Evolutionary conservation across 1,140 invertebrate species (phyloP).

Genomic region (Aphelenchoides besseyi): DNA sequence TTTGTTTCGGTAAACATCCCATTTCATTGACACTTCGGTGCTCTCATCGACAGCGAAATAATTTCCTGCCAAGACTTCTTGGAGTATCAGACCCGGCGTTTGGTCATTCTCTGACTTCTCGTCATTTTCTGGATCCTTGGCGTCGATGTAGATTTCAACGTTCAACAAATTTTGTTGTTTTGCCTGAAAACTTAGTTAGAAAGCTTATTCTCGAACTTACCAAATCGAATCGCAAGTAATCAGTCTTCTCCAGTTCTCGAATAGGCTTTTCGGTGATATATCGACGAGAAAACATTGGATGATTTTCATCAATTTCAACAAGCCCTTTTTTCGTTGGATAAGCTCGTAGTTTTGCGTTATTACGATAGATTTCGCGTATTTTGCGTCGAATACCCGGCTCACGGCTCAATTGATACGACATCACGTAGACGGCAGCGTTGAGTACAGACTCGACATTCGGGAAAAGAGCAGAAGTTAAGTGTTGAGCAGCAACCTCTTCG

Average conservation of each 20-base stretch:
- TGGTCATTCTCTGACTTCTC: no score
- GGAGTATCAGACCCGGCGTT: conserved; percentile 8
- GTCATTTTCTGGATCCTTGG: conserved; percentile 11
- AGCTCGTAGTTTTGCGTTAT: conserved; percentile 79
- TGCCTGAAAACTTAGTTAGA: no score
- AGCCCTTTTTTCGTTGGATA: conserved; percentile 74
- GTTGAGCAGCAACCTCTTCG: conserved; percentile 29
- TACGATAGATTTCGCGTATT: conserved; percentile 82
- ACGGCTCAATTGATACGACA: conserved; percentile 83
- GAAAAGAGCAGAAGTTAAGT: conserved; percentile 63
- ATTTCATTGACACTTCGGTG: conserved; percentile 88
- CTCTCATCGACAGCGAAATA: conserved; percentile 78
- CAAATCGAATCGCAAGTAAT: conserved; percentile 75
- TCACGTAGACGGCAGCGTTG: conserved; percentile 85
- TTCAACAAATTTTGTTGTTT: conserved; percentile 64
- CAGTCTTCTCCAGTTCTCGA: conserved; percentile 79
- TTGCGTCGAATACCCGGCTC: conserved; percentile 80
- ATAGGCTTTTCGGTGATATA: conserved; percentile 94
- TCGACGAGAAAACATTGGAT: conserved; percentile 76
- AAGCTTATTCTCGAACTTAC: no score
- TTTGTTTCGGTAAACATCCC: conserved; percentile 83
- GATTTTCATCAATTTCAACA: conserved; percentile 72
- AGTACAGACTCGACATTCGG: conserved; percentile 63
- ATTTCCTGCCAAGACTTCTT: conserved; percentile 27
- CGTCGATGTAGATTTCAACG: conserved; percentile 35